phyloP scores from a whole-genome alignment of 1,140 invertebrate species.

The Diorhabda sublineata region DNA sequence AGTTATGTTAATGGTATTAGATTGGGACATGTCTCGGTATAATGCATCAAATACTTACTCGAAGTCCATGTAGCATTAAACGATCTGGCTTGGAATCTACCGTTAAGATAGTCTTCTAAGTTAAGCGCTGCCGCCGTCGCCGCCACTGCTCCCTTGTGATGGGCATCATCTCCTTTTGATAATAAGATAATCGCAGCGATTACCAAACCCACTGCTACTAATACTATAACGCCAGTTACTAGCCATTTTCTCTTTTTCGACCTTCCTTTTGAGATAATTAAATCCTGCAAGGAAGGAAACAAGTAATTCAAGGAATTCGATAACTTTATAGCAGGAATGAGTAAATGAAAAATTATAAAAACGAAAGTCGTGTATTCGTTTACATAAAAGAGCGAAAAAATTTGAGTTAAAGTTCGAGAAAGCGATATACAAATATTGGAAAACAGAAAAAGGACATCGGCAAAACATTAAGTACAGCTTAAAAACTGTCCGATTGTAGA shows the following conservation, averaged over 20 bases:
- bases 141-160: constrained; percentile 17
- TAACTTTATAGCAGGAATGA: too few relatives aligned
- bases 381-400: too few relatives aligned
- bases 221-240: constrained; percentile 33
- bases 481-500: too few relatives aligned
- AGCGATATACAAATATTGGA: too few relatives aligned
- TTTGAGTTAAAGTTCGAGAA: too few relatives aligned
- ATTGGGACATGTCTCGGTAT: too few relatives aligned
- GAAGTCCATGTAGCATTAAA: constrained; percentile 56
- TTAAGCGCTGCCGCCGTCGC: constrained; percentile 30
- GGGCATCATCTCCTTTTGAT: constrained; percentile 20
- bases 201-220: constrained; percentile 37
- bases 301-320: too few relatives aligned
- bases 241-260: constrained; percentile 43
- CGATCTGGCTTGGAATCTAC: constrained; percentile 47
- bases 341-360: too few relatives aligned
- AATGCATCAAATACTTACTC: constrained; percentile 33
- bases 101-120: constrained; percentile 50
- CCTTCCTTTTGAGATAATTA: constrained; percentile 44
- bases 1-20: too few relatives aligned
- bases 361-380: too few relatives aligned
- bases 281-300: constrained; percentile 41
- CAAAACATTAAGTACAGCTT: too few relatives aligned
- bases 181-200: constrained; percentile 39
- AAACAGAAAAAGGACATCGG: too few relatives aligned